Percentiles rank a stretch among this genome's conserved stretches.
Evolutionary conservation across 2,113 vertebrate genomes (phyloP).

Genomic region (Camelus dromedarius): DNA sequence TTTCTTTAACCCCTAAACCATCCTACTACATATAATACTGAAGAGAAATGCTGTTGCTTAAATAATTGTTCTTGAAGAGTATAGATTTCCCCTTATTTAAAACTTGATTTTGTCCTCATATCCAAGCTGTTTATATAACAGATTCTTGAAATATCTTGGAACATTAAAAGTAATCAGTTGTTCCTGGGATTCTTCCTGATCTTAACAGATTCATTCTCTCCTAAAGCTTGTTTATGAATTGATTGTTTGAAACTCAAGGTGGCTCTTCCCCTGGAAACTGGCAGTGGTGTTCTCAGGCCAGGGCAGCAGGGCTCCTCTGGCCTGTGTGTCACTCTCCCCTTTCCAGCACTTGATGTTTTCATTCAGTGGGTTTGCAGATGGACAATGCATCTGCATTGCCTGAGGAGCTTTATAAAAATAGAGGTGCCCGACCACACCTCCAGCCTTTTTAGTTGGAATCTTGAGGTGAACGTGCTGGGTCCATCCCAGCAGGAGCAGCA

Average conservation of each 20-base stretch:
- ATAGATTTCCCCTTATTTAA: not conserved
- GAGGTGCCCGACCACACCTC: not conserved
- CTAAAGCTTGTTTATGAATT: not conserved
- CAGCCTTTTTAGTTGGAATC: not conserved
- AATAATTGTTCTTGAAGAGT: not conserved
- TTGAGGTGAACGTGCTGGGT: not conserved
- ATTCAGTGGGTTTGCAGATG: not conserved
- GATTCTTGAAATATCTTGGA: slow-evolving; percentile 37
- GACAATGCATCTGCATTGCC: not conserved
- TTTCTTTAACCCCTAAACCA: not conserved
- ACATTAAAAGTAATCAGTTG: not conserved
- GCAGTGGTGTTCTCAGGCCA: not conserved
- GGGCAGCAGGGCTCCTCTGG: not conserved
- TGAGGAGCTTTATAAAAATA: not conserved
- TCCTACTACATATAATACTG: not conserved
- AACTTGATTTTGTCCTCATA: not conserved
- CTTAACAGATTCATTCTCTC: not conserved
- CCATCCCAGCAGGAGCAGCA: not conserved
- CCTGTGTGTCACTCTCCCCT: not conserved
- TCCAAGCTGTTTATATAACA: not conserved
- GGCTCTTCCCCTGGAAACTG: not conserved
- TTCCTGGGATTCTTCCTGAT: not conserved
- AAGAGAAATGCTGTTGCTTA: not conserved
- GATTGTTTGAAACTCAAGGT: slow-evolving; percentile 7
- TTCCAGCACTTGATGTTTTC: not conserved